phyloP scores from a whole-genome alignment of 2,888 invertebrate species.

The Electrophaes corylata region DNA sequence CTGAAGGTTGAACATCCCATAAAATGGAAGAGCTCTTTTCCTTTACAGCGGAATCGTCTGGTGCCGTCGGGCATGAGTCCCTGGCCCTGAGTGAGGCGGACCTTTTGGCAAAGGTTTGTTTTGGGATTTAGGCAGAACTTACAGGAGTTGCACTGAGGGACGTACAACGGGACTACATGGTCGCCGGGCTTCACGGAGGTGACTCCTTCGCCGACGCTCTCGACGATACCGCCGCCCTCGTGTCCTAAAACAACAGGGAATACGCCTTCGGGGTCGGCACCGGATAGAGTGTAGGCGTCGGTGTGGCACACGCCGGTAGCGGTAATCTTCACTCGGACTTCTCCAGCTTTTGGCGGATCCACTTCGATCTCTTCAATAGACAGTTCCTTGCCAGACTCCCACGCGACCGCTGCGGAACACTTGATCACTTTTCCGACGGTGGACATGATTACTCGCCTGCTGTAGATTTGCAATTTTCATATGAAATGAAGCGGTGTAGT shows the following conservation, averaged over 20 bases:
- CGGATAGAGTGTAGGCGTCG: slow-evolving; percentile 94
- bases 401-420: slow-evolving; percentile 98
- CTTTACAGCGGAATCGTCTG: slow-evolving; percentile 91
- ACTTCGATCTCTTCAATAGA: slow-evolving; percentile 96
- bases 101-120: slow-evolving; percentile 98
- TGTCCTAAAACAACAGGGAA: slow-evolving; percentile 98
- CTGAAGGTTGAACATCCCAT: slow-evolving; percentile 99
- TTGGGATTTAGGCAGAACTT: slow-evolving; percentile 98
- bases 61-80: slow-evolving; percentile 97
- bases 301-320: slow-evolving; percentile 96
- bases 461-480: slow-evolving; percentile 50
- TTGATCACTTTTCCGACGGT: slow-evolving; percentile 89
- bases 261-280: slow-evolving; percentile 94
- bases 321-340: slow-evolving; percentile 92
- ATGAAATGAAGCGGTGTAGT: slow-evolving; percentile 38
- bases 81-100: slow-evolving; percentile 92
- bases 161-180: slow-evolving; percentile 98
- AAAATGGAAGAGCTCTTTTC: slow-evolving; percentile 91
- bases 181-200: slow-evolving; percentile 94
- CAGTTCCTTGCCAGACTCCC: slow-evolving; percentile 96
- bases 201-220: slow-evolving; percentile 97
- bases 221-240: slow-evolving; percentile 98
- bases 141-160: slow-evolving; percentile 98
- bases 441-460: slow-evolving; percentile 60
- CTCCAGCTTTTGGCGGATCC: slow-evolving; percentile 95